These are phyloP conservation scores for Ceratosolen fusciceps DNA, from an alignment of 1,140 invertebrate genomes.

Conservation along the genomic window DNA sequence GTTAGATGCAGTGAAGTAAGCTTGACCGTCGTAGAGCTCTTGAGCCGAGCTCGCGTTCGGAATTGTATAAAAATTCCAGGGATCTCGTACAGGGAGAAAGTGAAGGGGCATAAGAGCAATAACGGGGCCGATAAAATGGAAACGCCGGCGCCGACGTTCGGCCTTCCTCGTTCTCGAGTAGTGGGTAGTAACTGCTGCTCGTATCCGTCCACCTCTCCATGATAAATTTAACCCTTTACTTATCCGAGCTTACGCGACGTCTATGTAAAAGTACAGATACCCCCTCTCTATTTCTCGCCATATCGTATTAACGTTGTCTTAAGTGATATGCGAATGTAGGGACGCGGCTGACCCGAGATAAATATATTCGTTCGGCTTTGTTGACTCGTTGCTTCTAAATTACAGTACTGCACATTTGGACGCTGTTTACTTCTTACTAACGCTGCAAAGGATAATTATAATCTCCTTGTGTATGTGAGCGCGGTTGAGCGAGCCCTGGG, in stretches of 20 bases:
- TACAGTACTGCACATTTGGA: not conserved
- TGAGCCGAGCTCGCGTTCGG: not conserved
- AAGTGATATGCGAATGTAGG: constrained; percentile 11
- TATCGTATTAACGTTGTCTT: no score
- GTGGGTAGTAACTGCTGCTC: not conserved
- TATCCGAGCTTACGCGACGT: not conserved
- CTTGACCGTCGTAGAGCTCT: not conserved
- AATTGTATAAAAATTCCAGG: not conserved
- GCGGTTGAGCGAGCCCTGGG: no score
- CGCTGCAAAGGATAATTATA: no score
- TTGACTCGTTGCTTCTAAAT: not conserved
- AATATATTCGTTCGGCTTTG: not conserved
- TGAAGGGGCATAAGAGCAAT: constrained; percentile 21
- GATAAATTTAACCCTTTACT: constrained; percentile 26
- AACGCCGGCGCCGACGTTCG: no score
- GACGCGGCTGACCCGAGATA: no score
- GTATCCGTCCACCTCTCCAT: constrained; percentile 2
- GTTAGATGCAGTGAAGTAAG: not conserved
- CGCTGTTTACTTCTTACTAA: no score
- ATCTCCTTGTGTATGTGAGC: no score
- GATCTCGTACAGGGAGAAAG: not conserved
- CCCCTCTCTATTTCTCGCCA: no score
- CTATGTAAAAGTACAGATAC: not conserved
- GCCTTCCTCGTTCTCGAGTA: not conserved
- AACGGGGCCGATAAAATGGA: constrained; percentile 18